A percentile compares a stretch with the other conserved stretches of the same genome.
phyloP scores from a whole-genome alignment of 37 sponge, comb jelly and placozoan species.

The Crambe crambe region DNA sequence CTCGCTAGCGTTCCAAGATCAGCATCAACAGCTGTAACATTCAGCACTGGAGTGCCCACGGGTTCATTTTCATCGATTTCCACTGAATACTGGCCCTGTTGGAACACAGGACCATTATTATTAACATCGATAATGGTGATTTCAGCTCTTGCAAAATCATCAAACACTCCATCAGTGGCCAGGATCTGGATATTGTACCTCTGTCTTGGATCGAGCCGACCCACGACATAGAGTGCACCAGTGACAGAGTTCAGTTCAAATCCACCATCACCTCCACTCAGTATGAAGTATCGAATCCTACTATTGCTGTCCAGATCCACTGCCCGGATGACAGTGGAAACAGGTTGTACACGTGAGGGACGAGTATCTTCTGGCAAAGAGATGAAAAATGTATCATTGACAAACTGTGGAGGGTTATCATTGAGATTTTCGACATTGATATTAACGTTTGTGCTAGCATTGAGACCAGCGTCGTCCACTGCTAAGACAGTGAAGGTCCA shows the following conservation, averaged over 20 bases:
- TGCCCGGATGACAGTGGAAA: slow-evolving; percentile 29
- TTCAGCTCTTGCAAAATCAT: slow-evolving; percentile 4
- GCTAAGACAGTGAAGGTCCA: slow-evolving; percentile 59
- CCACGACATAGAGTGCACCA: slow-evolving; percentile 44
- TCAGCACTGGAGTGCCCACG: slow-evolving; percentile 25
- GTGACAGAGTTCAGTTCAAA: slow-evolving; percentile 49
- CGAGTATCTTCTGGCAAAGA: slow-evolving; percentile 3
- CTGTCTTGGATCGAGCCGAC: not conserved
- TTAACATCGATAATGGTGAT: slow-evolving; percentile 52
- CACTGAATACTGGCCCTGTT: slow-evolving; percentile 8
- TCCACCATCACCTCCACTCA: slow-evolving; percentile 13
- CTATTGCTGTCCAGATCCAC: slow-evolving; percentile 58
- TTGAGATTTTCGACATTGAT: slow-evolving; percentile 52
- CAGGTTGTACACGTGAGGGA: slow-evolving; percentile 36
- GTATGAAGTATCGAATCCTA: slow-evolving; percentile 44
- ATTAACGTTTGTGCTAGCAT: slow-evolving; percentile 32
- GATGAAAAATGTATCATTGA: slow-evolving; percentile 18
- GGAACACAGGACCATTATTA: slow-evolving; percentile 58
- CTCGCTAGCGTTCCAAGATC: slow-evolving; percentile 23
- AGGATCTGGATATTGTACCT: slow-evolving; percentile 34
- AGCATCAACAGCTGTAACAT: slow-evolving; percentile 35
- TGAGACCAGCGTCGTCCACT: slow-evolving; percentile 23
- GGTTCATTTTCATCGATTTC: slow-evolving; percentile 41
- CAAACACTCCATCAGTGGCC: slow-evolving; percentile 51
- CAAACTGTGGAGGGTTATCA: slow-evolving; percentile 66